These are phyloP conservation scores for Dermatophagoides farinae DNA, from an alignment of 1,140 invertebrate genomes.

Conservation along the genomic window DNA sequence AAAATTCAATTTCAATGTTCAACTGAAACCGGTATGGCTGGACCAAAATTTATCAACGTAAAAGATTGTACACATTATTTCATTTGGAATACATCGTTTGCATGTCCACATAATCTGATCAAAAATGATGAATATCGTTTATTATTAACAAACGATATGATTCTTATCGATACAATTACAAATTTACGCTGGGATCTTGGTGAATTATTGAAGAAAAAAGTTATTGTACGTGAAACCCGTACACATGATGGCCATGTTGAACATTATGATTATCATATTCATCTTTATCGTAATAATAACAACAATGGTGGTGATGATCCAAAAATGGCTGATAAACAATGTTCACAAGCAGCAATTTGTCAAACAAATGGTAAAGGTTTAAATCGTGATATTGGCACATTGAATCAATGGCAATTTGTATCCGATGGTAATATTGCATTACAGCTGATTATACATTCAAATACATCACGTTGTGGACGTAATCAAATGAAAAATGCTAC, in stretches of 20 bases:
- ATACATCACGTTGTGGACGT: conserved; percentile 15
- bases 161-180: neutral
- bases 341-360: conserved; percentile 17
- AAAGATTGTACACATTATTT: conserved; percentile 24
- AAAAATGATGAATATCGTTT: neutral
- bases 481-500: conserved; percentile 17
- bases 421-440: conserved; percentile 14
- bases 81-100: conserved; percentile 24
- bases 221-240: neutral
- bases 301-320: too few relatives aligned
- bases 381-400: conserved; percentile 17
- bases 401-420: conserved; percentile 14
- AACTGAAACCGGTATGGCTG: neutral
- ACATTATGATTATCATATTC: conserved; percentile 17
- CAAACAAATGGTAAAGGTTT: conserved; percentile 16
- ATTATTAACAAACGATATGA: neutral
- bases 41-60: conserved; percentile 7
- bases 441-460: conserved; percentile 12
- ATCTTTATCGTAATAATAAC: conserved; percentile 11
- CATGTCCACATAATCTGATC: conserved; percentile 18
- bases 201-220: neutral
- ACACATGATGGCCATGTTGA: neutral
- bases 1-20: conserved; percentile 13
- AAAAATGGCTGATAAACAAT: neutral
- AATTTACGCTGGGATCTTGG: neutral